Evolutionary conservation across 1,140 invertebrate species (phyloP).

Genomic region (Drosophila dunni): DNA sequence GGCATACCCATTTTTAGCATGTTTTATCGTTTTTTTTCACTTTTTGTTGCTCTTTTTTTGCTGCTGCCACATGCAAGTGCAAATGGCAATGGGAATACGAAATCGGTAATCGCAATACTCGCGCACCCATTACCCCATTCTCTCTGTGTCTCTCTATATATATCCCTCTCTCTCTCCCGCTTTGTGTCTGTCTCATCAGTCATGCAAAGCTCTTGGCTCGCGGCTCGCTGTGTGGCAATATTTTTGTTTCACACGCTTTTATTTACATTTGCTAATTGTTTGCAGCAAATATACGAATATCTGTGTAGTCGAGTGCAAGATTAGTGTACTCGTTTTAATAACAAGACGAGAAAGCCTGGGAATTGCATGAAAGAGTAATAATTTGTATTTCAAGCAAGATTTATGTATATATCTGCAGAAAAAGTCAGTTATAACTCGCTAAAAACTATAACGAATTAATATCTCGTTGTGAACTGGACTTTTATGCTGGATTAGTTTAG

Average conservation of each 20-base stretch:
- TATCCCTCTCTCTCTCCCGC: background rate
- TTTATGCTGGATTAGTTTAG: no score
- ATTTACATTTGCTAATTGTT: slow-evolving; percentile 76
- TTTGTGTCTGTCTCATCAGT: slow-evolving; percentile 16
- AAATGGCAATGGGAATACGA: slow-evolving; percentile 56
- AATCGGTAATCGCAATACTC: slow-evolving; percentile 40
- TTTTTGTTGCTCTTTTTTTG: slow-evolving; percentile 1
- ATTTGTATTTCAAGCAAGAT: background rate
- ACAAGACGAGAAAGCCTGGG: slow-evolving; percentile 5
- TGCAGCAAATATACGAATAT: slow-evolving; percentile 49
- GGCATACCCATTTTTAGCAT: background rate
- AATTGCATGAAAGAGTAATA: background rate
- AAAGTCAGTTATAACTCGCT: background rate
- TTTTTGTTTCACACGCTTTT: slow-evolving; percentile 68
- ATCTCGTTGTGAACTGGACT: no score
- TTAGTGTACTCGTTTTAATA: slow-evolving; percentile 12
- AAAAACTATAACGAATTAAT: no score
- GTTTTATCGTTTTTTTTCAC: background rate
- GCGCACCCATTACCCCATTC: slow-evolving; percentile 6
- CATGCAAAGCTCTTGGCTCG: slow-evolving; percentile 48
- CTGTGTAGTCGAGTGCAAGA: slow-evolving; percentile 28
- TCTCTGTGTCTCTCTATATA: background rate
- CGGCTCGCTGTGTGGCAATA: slow-evolving; percentile 38
- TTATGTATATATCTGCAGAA: background rate
- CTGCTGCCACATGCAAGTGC: slow-evolving; percentile 47